These are phyloP conservation scores for Oreohelix idahoensis DNA, from an alignment of 1,140 invertebrate species.

Conservation along the genomic window DNA sequence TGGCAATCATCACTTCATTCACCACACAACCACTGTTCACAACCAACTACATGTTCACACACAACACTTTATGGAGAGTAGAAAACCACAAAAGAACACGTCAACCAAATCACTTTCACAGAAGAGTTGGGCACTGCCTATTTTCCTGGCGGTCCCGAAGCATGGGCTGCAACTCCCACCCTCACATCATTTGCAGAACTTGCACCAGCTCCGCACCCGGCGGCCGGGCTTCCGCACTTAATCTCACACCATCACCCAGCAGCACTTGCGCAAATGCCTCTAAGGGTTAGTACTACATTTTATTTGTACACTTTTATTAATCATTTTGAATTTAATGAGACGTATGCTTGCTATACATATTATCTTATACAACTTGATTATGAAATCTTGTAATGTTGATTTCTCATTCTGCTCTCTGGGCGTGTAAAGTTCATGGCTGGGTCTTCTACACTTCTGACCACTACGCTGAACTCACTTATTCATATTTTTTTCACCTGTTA, in stretches of 20 bases:
- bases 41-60: neutral
- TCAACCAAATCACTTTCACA: conserved; percentile 25
- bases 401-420: too few species aligned
- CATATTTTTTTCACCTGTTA: too few species aligned
- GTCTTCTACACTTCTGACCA: too few species aligned
- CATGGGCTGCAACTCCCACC: conserved; percentile 29
- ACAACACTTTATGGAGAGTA: neutral
- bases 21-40: too few species aligned
- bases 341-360: too few species aligned
- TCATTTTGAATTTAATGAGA: too few species aligned
- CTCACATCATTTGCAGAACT: conserved; percentile 37
- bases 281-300: conserved; percentile 30
- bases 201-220: conserved; percentile 19
- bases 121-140: conserved; percentile 32
- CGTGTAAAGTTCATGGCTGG: too few species aligned
- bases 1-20: too few species aligned
- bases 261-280: conserved; percentile 29
- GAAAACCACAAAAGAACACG: neutral
- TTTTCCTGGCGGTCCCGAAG: conserved; percentile 36
- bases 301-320: neutral
- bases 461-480: too few species aligned
- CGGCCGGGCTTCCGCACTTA: conserved; percentile 20
- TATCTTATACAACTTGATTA: too few species aligned
- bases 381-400: too few species aligned
- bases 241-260: conserved; percentile 25